Percentiles rank a stretch among this genome's conserved stretches.
phyloP scores from a whole-genome alignment of 1,140 invertebrate genomes.

The Drosophila carrolli region DNA sequence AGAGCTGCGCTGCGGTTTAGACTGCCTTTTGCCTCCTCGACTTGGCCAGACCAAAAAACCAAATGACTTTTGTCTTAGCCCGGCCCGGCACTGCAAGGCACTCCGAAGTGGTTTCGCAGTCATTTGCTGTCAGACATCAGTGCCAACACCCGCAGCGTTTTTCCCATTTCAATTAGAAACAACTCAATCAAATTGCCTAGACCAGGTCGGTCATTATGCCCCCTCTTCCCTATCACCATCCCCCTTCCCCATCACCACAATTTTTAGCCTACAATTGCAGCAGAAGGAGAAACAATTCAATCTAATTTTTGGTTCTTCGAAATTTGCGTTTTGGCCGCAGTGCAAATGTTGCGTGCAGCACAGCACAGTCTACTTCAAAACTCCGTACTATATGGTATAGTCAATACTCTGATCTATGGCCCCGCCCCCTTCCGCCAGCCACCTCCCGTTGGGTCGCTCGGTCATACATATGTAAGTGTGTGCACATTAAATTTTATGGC shows the following conservation, averaged over 20 bases:
- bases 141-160: slow-evolving; percentile 80
- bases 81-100: not conserved
- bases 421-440: slow-evolving; percentile 12
- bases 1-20: slow-evolving; percentile 55
- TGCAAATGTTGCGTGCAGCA: slow-evolving; percentile 63
- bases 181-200: slow-evolving; percentile 79
- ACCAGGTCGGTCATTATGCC: slow-evolving; percentile 69
- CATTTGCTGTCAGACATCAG: slow-evolving; percentile 63
- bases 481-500: slow-evolving; percentile 75
- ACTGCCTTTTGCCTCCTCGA: slow-evolving; percentile 29
- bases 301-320: slow-evolving; percentile 76
- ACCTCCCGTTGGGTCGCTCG: slow-evolving; percentile 18
- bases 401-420: slow-evolving; percentile 18
- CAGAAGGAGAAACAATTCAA: slow-evolving; percentile 71
- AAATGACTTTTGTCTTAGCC: slow-evolving; percentile 70
- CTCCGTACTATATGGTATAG: not conserved
- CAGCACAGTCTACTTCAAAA: not conserved
- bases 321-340: slow-evolving; percentile 67
- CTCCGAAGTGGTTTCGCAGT: slow-evolving; percentile 26
- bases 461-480: slow-evolving; percentile 51
- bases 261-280: slow-evolving; percentile 39
- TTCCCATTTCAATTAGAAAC: slow-evolving; percentile 79
- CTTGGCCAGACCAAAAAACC: slow-evolving; percentile 42
- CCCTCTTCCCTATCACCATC: not conserved
- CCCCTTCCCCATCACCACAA: not conserved